phyloP scores from a whole-genome alignment of 2,888 invertebrate species.

The Tromatobia lineatoria region DNA sequence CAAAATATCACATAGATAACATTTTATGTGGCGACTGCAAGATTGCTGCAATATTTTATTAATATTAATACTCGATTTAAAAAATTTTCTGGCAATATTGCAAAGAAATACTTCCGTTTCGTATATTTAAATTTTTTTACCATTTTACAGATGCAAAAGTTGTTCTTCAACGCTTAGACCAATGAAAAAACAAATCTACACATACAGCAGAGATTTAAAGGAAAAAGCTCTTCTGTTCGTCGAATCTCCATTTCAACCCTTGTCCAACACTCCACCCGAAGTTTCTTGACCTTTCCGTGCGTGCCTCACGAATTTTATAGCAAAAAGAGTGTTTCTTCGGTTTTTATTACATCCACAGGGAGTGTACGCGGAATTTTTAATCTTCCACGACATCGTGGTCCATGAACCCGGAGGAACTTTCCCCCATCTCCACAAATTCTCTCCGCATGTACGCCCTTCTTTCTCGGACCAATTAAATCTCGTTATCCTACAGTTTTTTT shows the following conservation, averaged over 20 bases:
- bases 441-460: neutral
- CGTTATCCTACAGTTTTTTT: slow-evolving; percentile 47
- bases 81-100: no score
- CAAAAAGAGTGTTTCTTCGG: slow-evolving; percentile 31
- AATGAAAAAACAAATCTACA: neutral
- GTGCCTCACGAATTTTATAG: slow-evolving; percentile 11
- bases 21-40: no score
- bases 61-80: no score
- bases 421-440: neutral
- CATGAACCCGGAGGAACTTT: neutral
- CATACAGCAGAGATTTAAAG: neutral
- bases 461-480: slow-evolving; percentile 49
- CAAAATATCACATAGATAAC: no score
- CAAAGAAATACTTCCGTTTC: no score
- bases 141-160: neutral
- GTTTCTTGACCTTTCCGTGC: neutral
- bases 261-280: neutral
- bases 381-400: slow-evolving; percentile 38
- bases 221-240: neutral
- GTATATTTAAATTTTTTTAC: no score
- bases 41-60: no score
- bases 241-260: slow-evolving; percentile 15
- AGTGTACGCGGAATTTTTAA: slow-evolving; percentile 49
- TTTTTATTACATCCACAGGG: slow-evolving; percentile 44
- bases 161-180: neutral